A percentile compares a stretch with the other conserved stretches of the same genome.
These are phyloP conservation scores for Ips nitidus DNA, from an alignment of 1,140 invertebrate genomes.

Conservation along the genomic window DNA sequence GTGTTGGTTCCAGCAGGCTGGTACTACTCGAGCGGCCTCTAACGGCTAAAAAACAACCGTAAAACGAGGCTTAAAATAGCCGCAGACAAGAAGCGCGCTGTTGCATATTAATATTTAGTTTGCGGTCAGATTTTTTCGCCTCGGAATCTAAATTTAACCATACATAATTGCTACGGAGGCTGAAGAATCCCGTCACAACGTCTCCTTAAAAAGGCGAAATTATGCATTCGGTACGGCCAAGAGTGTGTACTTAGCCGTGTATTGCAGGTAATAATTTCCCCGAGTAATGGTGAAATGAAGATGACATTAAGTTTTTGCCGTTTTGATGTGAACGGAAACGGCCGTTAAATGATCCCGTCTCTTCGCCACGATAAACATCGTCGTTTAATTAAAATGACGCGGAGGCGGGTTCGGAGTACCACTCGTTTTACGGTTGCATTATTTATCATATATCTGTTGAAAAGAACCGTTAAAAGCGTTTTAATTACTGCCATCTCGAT, in stretches of 20 bases:
- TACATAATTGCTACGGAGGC: background rate
- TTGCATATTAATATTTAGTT: background rate
- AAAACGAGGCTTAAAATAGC: background rate
- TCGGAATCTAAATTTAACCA: slow-evolving; percentile 4
- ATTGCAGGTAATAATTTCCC: background rate
- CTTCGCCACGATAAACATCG: background rate
- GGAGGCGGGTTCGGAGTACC: background rate
- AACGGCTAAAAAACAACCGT: too few relatives aligned
- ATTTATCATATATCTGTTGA: too few relatives aligned
- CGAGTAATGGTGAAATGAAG: slow-evolving; percentile 4
- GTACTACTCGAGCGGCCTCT: too few relatives aligned
- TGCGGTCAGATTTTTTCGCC: background rate
- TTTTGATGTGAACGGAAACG: slow-evolving; percentile 3
- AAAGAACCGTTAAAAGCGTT: too few relatives aligned
- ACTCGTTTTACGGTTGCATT: too few relatives aligned
- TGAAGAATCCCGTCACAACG: background rate
- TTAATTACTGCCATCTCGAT: too few relatives aligned
- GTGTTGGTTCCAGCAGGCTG: too few relatives aligned
- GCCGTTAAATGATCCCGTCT: background rate
- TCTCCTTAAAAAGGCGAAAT: background rate
- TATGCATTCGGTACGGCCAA: background rate
- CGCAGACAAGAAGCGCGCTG: background rate
- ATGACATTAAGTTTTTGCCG: slow-evolving; percentile 4
- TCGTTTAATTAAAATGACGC: background rate
- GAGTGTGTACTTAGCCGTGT: background rate